Conservation (phyloP, 2,888 invertebrate genomes). For the Drosophila macrospina region DNA sequence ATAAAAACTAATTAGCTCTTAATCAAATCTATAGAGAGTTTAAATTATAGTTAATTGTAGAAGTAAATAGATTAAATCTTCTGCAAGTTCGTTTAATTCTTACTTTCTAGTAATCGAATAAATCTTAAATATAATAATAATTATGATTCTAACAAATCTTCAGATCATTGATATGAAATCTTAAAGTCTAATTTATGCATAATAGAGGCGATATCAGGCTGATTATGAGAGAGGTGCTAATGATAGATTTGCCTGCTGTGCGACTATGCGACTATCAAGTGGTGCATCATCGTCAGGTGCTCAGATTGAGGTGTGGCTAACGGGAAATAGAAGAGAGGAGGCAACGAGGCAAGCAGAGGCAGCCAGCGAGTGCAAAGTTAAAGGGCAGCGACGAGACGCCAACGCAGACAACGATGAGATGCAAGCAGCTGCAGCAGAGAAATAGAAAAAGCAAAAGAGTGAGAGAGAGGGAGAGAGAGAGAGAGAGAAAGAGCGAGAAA, state of each 20-base stretch:
- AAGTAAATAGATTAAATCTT: too few species aligned
- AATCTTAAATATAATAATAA: too few species aligned
- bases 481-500: neutral
- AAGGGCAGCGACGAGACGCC: conserved; percentile 71
- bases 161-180: neutral
- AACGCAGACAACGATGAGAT: conserved; percentile 63
- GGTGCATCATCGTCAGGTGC: conserved; percentile 53
- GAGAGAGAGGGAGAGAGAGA: neutral
- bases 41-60: too few species aligned
- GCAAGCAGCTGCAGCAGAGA: conserved; percentile 40
- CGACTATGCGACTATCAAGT: conserved; percentile 51
- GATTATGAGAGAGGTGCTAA: conserved; percentile 42
- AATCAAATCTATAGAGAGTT: too few species aligned
- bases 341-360: conserved; percentile 15
- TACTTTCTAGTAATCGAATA: too few species aligned
- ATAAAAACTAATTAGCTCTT: neutral
- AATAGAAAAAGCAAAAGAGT: neutral
- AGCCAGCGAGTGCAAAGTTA: conserved; percentile 45
- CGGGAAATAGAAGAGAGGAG: conserved; percentile 17
- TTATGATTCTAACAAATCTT: neutral
- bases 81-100: too few species aligned
- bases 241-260: conserved; percentile 43
- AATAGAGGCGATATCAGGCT: conserved; percentile 7
- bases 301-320: conserved; percentile 18
- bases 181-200: conserved; percentile 6